Evolutionary conservation across 2,797 vertebrate genomes (phyloP), one percentile per base, ranked within the genome.

Genomic region (Pseudochaenichthys georgianus): DNA sequence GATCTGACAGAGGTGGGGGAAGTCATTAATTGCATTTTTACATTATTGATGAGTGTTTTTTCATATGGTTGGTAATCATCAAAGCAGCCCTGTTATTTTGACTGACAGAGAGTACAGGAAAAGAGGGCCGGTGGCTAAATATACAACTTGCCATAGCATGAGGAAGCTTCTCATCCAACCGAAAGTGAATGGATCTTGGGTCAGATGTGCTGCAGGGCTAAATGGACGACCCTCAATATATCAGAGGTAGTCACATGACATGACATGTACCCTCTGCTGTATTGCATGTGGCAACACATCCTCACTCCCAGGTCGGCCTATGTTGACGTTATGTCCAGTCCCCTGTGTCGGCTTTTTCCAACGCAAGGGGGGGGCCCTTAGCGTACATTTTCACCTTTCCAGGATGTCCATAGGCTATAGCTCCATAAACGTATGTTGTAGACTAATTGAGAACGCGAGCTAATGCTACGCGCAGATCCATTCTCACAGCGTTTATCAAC

Each of bases 31-130:
- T 89, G 71, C 81, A 69, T 89, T 90, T 92, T 89, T 95, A 81
- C 90, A 95, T 95, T 93, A 95, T 95, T 95, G 88, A 96, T 95
- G 86, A 93, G 75, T 77, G 78, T 86, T 84, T 91, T 86, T 81
- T 88, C 66, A 42, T 77, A 88, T 84, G 70, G 77, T 81, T 78
- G 87, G 75, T 93, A 93, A 94, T 95, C 93, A 94, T 95, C 93
- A 94, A 92, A 93, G 89, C 74, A 7, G 64, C 68, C 78, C 78
- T 87, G 83, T 88, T 90, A 28, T 93, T 86, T 72, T 64, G 77
- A 86, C 77, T 78, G 88, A 87, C 87, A 85, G 67, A 73, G 74
- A 74, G 63, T 58, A 60, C 34, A 78, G 70, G 62, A 50, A 73
- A 78, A 75, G 60, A 91, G 59, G 66, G 80, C 90, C 83, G 61